Evolutionary conservation across 2,888 invertebrate genomes (phyloP), one percentile per base, ranked within the genome.

Genomic region (Drosophila anomalata): DNA sequence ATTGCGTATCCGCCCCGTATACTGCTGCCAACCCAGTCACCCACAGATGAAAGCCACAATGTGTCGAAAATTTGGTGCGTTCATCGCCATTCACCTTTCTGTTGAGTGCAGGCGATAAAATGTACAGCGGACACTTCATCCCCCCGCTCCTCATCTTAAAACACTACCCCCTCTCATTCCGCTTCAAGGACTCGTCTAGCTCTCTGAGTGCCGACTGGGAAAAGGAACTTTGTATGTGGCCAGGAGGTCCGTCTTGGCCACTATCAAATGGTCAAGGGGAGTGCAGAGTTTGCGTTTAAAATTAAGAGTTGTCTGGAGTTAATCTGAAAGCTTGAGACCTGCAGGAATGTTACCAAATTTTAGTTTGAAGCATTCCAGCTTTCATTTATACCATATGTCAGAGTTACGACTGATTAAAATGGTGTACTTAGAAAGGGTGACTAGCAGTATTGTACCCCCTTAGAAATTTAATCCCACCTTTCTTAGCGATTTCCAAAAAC

Each of bases 1-100:
- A 83, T 76, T 84, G 87, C 78, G 79, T 75, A 80, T 80, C 84
- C 79, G 87, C 75, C 75, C 80, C 65, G 81, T 73, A 79, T 80
- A 77, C 77, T 29, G 7, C 41, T n/a, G n/a, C 33, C 29, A 29
- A 17, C 41, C 22, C 59, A 17, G 44, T 4, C 53, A 41, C 8
- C 29, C 31, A 42, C 26, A 36, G 70, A 47, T 41, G 31, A 48
- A 26, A 48, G 66, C 70, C 66, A 66, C 70, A 70, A 66, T 59
- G 75, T 67, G 77, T 79, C 57, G 53, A 73, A 82, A 83, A 59
- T 73, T 59, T 73, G 63, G 56, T 60, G 63, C 58, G 54, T 58
- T 65, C 78, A 77, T 62, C 79, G 62, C 47, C 42, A 17, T 61
- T 58, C 75, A 62, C 65, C 42, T 63, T 42, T 59, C 46, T 20